Percentiles rank a stretch among this genome's conserved stretches.
Evolutionary conservation across 2,888 invertebrate species (phyloP).

Genomic region (Frankliniella fusca): DNA sequence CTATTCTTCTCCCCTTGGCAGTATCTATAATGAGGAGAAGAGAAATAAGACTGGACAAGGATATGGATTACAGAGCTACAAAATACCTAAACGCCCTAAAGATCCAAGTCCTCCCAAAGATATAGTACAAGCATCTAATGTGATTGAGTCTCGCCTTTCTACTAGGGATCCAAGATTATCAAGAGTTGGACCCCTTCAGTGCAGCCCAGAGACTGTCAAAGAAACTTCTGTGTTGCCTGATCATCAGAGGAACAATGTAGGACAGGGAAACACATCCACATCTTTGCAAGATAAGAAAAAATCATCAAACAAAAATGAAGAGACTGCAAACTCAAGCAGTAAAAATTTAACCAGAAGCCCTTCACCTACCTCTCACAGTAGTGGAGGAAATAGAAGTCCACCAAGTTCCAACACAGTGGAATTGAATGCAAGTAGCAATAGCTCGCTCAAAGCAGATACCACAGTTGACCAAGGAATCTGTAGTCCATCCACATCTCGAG

Average conservation of each 20-base stretch:
- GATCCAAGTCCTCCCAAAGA: not conserved
- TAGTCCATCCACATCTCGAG: not conserved
- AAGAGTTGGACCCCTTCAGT: not conserved
- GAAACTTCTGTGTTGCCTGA: too few relatives aligned
- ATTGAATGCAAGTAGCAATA: not conserved
- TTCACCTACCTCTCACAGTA: too few relatives aligned
- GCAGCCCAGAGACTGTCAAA: too few relatives aligned
- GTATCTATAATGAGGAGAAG: not conserved
- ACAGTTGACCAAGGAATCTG: not conserved
- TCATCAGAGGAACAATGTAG: too few relatives aligned
- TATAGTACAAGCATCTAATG: too few relatives aligned
- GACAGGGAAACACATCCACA: too few relatives aligned
- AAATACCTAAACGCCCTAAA: not conserved
- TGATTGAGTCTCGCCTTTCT: not conserved
- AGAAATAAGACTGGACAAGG: not conserved
- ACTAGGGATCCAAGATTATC: not conserved
- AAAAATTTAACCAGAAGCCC: too few relatives aligned
- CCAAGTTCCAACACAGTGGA: too few relatives aligned
- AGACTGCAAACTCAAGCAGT: too few relatives aligned
- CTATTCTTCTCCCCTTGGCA: not conserved
- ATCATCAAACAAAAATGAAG: too few relatives aligned
- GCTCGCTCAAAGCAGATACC: not conserved
- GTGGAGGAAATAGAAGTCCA: too few relatives aligned
- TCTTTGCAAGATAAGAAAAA: too few relatives aligned
- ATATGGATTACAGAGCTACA: constrained; percentile 1